These are phyloP conservation scores for Laticauda colubrina DNA, from an alignment of 2,113 vertebrate species.

Conservation along the genomic window DNA sequence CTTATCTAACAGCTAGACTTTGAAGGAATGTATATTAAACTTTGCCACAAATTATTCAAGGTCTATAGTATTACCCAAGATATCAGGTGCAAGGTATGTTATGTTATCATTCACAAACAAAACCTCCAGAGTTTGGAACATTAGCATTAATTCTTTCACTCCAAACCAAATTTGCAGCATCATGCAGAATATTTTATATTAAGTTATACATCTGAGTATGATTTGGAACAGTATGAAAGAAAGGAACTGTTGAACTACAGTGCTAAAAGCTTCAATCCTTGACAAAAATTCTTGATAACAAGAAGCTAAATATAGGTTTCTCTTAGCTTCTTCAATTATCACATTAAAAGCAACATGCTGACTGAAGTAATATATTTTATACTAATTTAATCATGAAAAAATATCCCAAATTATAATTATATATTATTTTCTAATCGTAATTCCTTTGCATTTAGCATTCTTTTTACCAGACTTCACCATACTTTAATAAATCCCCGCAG, in stretches of 20 bases:
- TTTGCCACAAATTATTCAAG: background rate
- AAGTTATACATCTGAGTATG: background rate
- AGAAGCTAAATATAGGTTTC: background rate
- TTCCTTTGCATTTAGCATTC: background rate
- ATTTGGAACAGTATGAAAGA: background rate
- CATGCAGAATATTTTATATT: background rate
- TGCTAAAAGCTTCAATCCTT: background rate
- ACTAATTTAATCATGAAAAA: constrained; percentile 14
- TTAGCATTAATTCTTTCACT: background rate
- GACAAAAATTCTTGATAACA: background rate
- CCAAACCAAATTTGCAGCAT: background rate
- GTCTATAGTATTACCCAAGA: background rate
- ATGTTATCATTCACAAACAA: background rate
- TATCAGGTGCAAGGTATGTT: background rate
- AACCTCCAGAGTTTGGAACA: background rate
- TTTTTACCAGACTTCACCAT: constrained; percentile 7
- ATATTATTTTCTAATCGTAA: constrained; percentile 20
- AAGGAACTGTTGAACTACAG: background rate
- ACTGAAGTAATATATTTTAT: background rate
- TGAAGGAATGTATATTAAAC: background rate
- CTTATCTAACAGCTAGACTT: background rate
- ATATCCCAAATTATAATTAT: constrained; percentile 22
- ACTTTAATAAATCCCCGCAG: constrained; percentile 5
- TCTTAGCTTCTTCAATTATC: background rate
- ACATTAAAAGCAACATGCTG: constrained; percentile 14